These are phyloP conservation scores for Pseudachorutes palmiensis DNA, from an alignment of 1,140 invertebrate genomes.

Conservation along the genomic window DNA sequence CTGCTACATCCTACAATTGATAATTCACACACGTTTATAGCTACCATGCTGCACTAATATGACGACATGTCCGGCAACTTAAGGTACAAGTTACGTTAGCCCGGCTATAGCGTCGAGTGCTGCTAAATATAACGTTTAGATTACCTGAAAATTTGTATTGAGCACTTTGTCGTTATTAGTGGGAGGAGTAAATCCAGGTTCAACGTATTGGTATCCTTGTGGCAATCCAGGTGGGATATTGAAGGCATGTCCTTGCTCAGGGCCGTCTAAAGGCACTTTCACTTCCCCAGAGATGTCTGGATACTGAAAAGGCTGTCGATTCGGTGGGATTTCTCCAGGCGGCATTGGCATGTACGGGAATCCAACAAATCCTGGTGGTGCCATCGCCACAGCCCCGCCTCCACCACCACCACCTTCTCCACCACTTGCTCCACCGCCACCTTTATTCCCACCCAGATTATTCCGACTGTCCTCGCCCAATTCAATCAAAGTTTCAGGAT, in stretches of 20 bases:
- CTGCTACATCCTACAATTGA: conserved; percentile 2
- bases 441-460: conserved; percentile 40
- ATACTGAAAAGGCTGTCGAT: conserved; percentile 49
- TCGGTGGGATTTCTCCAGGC: conserved; percentile 16
- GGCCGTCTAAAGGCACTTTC: conserved; percentile 38
- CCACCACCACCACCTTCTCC: conserved; percentile 43
- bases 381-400: conserved; percentile 43
- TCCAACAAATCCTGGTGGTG: conserved; percentile 64
- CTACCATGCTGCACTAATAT: not conserved
- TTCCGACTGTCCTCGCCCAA: conserved; percentile 45
- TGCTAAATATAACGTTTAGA: not conserved
- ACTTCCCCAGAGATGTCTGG: conserved; percentile 38
- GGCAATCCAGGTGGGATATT: conserved; percentile 22
- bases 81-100: conserved; percentile 2
- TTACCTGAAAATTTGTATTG: conserved; percentile 51
- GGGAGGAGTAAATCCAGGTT: conserved; percentile 14
- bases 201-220: not conserved
- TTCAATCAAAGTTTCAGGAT: conserved; percentile 71
- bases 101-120: conserved; percentile 22
- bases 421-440: conserved; percentile 40
- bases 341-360: conserved; percentile 37
- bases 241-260: conserved; percentile 35
- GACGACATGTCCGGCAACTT: not conserved
- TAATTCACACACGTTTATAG: not conserved
- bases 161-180: conserved; percentile 18